Evolutionary conservation across 2,113 vertebrate species (phyloP).

Genomic region (Nothocercus julius): DNA sequence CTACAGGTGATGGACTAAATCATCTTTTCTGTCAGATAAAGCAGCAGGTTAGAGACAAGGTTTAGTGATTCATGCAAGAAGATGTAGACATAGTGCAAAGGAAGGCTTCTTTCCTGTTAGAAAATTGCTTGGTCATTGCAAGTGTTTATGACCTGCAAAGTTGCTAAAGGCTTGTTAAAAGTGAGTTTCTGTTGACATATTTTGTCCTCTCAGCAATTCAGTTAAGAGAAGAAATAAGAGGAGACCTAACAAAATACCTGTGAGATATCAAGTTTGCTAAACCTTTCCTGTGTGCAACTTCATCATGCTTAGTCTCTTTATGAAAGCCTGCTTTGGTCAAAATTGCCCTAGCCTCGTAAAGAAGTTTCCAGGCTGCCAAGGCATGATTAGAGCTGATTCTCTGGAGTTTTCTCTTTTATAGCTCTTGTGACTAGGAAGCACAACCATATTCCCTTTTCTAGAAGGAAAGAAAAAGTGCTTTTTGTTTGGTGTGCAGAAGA

Average conservation of each 20-base stretch:
- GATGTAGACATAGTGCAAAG: background rate
- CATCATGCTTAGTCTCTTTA: fast-evolving
- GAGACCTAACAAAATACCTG: background rate
- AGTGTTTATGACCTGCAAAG: background rate
- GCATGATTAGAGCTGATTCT: background rate
- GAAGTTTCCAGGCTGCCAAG: background rate
- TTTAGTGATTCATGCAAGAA: background rate
- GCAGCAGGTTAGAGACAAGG: background rate
- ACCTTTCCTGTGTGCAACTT: background rate
- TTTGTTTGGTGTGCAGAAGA: background rate
- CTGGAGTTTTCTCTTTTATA: background rate
- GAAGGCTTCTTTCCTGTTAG: background rate
- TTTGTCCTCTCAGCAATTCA: background rate
- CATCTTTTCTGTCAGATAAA: background rate
- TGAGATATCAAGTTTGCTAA: background rate
- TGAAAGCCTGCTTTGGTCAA: too few relatives aligned
- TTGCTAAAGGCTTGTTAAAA: background rate
- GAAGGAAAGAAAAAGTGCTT: background rate
- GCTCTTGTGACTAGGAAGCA: background rate
- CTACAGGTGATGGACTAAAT: background rate
- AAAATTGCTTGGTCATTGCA: background rate
- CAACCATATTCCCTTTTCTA: background rate
- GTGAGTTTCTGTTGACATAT: background rate
- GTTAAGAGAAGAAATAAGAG: background rate
- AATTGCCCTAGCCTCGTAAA: background rate